Evolutionary conservation across 2,113 vertebrate genomes (phyloP).

Genomic region (Ceuthmochares aereus): DNA sequence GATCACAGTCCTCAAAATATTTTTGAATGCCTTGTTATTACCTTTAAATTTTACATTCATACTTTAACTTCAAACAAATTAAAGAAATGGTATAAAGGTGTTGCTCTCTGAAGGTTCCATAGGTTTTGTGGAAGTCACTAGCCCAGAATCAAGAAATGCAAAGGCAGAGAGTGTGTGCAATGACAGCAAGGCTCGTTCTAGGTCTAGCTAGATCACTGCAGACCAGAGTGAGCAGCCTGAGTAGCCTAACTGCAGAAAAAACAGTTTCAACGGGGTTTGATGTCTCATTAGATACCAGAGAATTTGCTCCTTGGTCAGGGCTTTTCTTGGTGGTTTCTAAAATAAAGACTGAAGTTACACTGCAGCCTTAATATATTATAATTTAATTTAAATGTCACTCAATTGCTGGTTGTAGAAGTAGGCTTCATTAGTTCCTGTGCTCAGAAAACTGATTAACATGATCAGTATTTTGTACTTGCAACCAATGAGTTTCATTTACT

Average conservation of each 20-base stretch:
- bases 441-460: neutral
- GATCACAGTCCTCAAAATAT: fast-evolving
- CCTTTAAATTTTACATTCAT: neutral
- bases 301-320: neutral
- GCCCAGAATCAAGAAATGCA: neutral
- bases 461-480: neutral
- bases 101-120: neutral
- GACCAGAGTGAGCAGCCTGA: neutral
- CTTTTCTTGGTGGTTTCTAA: conserved; percentile 14
- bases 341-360: neutral
- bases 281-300: neutral
- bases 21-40: neutral
- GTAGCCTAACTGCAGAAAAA: neutral
- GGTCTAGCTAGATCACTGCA: neutral
- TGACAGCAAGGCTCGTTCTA: neutral
- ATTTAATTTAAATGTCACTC: conserved; percentile 23
- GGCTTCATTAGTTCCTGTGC: neutral
- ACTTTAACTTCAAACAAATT: neutral
- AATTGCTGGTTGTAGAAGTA: neutral
- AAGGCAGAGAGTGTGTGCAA: neutral
- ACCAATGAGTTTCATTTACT: neutral
- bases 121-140: neutral
- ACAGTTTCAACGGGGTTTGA: neutral
- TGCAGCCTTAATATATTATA: neutral
- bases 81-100: neutral